These are phyloP conservation scores for Typhlichthys eigenmanni DNA, from an alignment of 2,797 vertebrate species.

Conservation along the genomic window DNA sequence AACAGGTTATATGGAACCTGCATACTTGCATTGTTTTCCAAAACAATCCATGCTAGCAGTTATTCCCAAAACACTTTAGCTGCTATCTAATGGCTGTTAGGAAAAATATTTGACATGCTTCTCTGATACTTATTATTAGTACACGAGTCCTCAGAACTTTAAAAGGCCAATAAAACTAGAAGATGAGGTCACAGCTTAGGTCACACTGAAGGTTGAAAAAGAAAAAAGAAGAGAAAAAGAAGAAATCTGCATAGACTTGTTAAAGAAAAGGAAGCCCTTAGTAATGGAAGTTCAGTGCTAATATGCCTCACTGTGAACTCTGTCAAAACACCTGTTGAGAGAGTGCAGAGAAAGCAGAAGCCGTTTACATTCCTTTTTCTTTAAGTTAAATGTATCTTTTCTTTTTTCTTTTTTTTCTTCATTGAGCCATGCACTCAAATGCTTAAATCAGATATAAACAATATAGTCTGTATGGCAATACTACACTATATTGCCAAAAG, in stretches of 20 bases:
- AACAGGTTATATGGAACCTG: constrained; percentile 50
- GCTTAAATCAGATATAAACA: constrained; percentile 17
- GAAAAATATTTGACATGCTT: constrained; percentile 28
- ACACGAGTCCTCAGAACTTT: constrained; percentile 29
- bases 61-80: not conserved
- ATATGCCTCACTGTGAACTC: constrained; percentile 29
- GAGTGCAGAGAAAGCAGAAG: constrained; percentile 56
- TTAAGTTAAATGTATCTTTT: no score
- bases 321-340: constrained; percentile 50
- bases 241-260: constrained; percentile 42
- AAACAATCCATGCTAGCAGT: constrained; percentile 49
- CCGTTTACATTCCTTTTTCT: constrained; percentile 58
- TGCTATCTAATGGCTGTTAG: constrained; percentile 33
- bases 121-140: constrained; percentile 4
- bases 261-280: constrained; percentile 38
- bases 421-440: not conserved
- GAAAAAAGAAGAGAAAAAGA: constrained; percentile 29
- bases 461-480: no score
- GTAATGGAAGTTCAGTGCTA: constrained; percentile 44
- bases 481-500: no score
- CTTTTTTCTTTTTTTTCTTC: no score
- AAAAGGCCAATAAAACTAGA: constrained; percentile 46
- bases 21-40: constrained; percentile 57
- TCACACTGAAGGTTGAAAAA: constrained; percentile 39
- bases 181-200: constrained; percentile 27